Evolutionary conservation across 2,888 invertebrate species (phyloP).

Genomic region (Listrodromus nycthemerus): DNA sequence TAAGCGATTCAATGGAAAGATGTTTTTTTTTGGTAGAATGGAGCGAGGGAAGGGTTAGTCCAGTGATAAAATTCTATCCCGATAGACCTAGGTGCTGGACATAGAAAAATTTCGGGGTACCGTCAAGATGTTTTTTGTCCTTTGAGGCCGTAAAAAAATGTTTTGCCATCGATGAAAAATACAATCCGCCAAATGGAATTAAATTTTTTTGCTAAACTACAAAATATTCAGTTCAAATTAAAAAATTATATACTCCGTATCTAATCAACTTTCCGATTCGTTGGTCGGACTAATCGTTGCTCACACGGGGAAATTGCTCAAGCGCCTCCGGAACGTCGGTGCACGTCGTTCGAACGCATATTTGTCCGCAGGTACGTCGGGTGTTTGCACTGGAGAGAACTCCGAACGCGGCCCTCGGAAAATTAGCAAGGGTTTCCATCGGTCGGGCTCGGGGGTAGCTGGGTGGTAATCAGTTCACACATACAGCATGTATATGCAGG

Average conservation of each 20-base stretch:
- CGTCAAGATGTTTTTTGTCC: background rate
- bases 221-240: background rate
- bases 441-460: conserved; percentile 11
- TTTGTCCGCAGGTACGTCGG: conserved; percentile 24
- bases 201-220: background rate
- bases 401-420: conserved; percentile 4
- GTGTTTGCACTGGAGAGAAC: conserved; percentile 39
- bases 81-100: background rate
- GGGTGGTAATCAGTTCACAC: conserved; percentile 45
- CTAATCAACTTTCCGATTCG: background rate
- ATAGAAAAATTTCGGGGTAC: background rate
- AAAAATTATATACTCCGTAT: background rate
- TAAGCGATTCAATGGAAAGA: background rate
- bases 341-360: conserved; percentile 37
- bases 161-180: background rate
- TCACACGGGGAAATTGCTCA: conserved; percentile 34
- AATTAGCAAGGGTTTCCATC: conserved; percentile 48
- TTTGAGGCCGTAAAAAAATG: background rate
- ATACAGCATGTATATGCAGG: background rate
- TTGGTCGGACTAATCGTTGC: conserved; percentile 17
- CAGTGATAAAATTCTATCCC: background rate
- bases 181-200: background rate
- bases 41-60: background rate
- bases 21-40: background rate
- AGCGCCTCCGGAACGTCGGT: conserved; percentile 17